Evolutionary conservation across 2,888 invertebrate species (phyloP), one percentile per base, ranked within the genome.

Genomic region (Dorcus parallelipipedus): DNA sequence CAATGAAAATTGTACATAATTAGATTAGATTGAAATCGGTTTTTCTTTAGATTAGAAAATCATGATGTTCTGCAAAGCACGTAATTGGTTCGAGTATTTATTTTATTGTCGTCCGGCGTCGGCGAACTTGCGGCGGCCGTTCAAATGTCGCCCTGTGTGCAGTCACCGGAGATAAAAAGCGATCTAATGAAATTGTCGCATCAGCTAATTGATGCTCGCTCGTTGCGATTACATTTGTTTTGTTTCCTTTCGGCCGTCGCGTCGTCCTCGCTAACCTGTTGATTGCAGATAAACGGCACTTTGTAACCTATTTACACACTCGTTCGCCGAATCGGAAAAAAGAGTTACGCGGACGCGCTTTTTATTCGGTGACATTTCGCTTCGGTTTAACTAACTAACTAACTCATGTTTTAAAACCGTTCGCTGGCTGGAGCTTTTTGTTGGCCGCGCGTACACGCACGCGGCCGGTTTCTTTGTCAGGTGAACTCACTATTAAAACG

Each of bases 231-330:
- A 58, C 60, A 61, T 64, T 66, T 52, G 60, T 64, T 64, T 66
- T 65, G 62, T 60, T 62, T 64, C 60, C 59, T 56, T 66, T 65
- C 59, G 56, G 58, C 49, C 56, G 48, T 49, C 52, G 38, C 45
- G 43, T 42, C 14, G 33, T 54, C 52, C 57, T 61, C 58, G 58
- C 55, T 64, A 62, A 67, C 67, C 65, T 67, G 67, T 67, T 67
- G 67, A 67, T 67, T 62, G 62, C 59, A 64, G 61, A 66, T 62
- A 64, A 67, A 61, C 60, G 61, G 54, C 64, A 62, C 63, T 64
- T 65, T 65, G 63, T 62, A 64, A 67, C 59, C 61, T 62, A 65
- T 61, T 61, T 63, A 59, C 61, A 63, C 64, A 55, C 59, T 53
- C 56, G 56, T 54, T 56, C 50, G 49, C 40, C 49, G 41, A 53